These are phyloP conservation scores for Phthorimaea operculella DNA, from an alignment of 1,140 invertebrate species.

Conservation along the genomic window DNA sequence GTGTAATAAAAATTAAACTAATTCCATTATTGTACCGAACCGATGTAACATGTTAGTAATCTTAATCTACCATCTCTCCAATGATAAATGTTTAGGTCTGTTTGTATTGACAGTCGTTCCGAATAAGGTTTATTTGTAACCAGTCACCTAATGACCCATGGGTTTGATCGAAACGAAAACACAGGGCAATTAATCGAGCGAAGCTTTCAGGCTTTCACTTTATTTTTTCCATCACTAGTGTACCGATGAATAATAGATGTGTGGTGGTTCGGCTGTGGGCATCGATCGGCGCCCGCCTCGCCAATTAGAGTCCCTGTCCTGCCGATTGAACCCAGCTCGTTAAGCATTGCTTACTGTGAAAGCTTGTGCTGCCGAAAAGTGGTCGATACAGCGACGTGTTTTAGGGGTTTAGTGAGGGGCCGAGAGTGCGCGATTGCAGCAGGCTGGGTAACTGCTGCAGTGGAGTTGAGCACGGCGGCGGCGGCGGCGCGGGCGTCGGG, in stretches of 20 bases:
- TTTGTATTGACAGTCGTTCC: neutral
- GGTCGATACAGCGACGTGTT: too few relatives aligned
- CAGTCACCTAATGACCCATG: slow-evolving; percentile 11
- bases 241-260: slow-evolving; percentile 39
- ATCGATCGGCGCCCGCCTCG: slow-evolving; percentile 28
- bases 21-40: neutral
- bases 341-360: neutral
- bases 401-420: too few relatives aligned
- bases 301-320: neutral
- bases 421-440: neutral
- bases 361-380: too few relatives aligned
- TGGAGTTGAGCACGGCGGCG: slow-evolving; percentile 2
- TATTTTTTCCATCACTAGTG: slow-evolving; percentile 38
- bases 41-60: neutral
- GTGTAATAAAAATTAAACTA: neutral
- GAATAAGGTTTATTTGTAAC: neutral
- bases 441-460: neutral
- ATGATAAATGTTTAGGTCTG: neutral
- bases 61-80: neutral
- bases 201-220: slow-evolving; percentile 42
- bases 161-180: slow-evolving; percentile 34
- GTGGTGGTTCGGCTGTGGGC: slow-evolving; percentile 27
- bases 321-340: neutral
- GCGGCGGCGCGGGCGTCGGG: slow-evolving; percentile 18
- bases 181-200: slow-evolving; percentile 41